Evolutionary conservation across 2,113 vertebrate species (phyloP).

Genomic region (Ptychochromis oligacanthus): DNA sequence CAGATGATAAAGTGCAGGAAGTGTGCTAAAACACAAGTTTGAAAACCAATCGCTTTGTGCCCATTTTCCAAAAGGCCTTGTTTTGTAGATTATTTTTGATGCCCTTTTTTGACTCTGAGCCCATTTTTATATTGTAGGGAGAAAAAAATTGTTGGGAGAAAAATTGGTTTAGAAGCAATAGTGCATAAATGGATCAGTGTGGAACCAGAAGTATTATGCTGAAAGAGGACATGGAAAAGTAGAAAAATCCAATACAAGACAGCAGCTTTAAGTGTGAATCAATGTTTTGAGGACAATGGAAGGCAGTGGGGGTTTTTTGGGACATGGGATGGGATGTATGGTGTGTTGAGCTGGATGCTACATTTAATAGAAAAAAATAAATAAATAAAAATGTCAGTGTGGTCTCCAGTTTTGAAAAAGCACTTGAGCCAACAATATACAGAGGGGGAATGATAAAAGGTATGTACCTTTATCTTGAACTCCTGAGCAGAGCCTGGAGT

Average conservation of each 20-base stretch:
- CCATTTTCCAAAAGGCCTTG: neutral
- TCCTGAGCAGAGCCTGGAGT: constrained; percentile 75
- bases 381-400: neutral
- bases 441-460: neutral
- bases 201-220: neutral
- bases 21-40: neutral
- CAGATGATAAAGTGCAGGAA: neutral
- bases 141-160: too few species aligned
- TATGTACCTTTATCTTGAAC: constrained; percentile 76
- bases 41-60: neutral
- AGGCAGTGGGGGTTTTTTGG: neutral
- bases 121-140: neutral
- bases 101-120: neutral
- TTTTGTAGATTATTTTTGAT: neutral
- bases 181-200: neutral
- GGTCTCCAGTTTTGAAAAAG: neutral
- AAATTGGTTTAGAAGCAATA: neutral
- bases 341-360: neutral
- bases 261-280: neutral
- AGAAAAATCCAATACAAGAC: constrained; percentile 13
- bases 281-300: neutral
- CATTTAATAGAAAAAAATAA: neutral
- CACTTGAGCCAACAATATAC: constrained; percentile 1
- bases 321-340: neutral
- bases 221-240: constrained; percentile 1